Base-by-base conservation (phyloP, 2,797 vertebrate genomes). In the Holocentrus rufus region DNA sequence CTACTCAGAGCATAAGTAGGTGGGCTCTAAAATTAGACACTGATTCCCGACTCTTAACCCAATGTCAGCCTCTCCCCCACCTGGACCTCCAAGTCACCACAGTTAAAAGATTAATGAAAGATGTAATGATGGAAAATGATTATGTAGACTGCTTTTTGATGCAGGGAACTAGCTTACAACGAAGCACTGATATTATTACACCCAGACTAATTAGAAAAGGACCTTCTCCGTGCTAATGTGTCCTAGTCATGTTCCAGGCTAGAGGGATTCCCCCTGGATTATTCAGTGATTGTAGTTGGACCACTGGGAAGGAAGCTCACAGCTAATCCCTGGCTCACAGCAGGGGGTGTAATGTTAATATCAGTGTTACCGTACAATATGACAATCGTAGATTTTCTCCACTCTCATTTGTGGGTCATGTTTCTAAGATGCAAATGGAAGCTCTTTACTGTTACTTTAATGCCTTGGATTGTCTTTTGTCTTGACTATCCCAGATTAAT, bases 11-110 rank as follows among this genome's bases (percentile, higher is more conserved):
- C 82, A 85, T 92, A 91, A 94, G 90, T 86, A 90, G 91, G 91
- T 87, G 90, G 82, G 80, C 60, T 78, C 92, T 93, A 92, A 92
- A 93, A 88, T 93, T 93, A 93, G 90, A 88, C 23, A n/a, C 84
- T 88, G 89, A 92, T 89, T 90, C 89, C 84, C 31, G 64, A 93
- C 88, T 90, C 88, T 89, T 93, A 88, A 92, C 91, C 82, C 83
- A 87, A 67, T 77, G 80, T 86, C 83, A 83, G 49, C 69, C 74
- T 68, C 31, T 20, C 72, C 58, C 73, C 72, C 71, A 55, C 73
- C 81, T 64, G 39, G 22, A 77, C 69, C 56, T 69, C 46, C 42
- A 17, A 44, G 22, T 15, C 17, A 42, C 11, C 61, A 46, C 22
- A 44, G 23, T 52, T 20, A n/a, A 15, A 62, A n/a, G 60, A 57